phyloP scores from a whole-genome alignment of 2,797 vertebrate genomes.

The Huso huso region DNA sequence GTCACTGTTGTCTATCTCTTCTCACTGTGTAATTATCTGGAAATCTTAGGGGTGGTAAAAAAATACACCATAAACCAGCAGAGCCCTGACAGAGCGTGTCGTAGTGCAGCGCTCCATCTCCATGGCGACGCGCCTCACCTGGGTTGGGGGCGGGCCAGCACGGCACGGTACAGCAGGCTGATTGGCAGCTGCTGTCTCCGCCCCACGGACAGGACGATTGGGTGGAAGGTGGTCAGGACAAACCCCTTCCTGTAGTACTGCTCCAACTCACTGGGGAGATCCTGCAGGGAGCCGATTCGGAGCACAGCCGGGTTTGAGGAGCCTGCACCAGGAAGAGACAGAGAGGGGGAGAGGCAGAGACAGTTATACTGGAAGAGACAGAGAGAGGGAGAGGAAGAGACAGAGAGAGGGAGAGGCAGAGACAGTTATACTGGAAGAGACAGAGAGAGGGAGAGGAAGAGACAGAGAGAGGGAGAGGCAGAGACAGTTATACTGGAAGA shows the following conservation, averaged over 20 bases:
- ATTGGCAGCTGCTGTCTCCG: conserved; percentile 69
- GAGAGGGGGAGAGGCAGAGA: neutral
- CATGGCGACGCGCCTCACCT: conserved; percentile 52
- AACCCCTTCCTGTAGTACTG: conserved; percentile 86
- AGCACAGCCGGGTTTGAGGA: conserved; percentile 71
- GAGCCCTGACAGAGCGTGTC: too few relatives aligned
- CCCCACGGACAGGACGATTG: conserved; percentile 77
- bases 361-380: neutral
- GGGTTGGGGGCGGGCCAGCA: conserved; percentile 68
- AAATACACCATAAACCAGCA: too few relatives aligned
- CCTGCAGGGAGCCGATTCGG: conserved; percentile 77
- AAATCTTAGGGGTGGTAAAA: too few relatives aligned
- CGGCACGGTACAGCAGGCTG: conserved; percentile 81
- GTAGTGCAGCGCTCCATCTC: too few relatives aligned
- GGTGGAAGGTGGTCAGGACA: conserved; percentile 75
- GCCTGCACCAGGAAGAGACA: conserved; percentile 53
- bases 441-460: neutral
- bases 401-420: neutral
- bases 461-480: neutral
- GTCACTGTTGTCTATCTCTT: too few relatives aligned
- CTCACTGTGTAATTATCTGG: too few relatives aligned
- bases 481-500: too few relatives aligned
- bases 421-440: neutral
- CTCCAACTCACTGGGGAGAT: conserved; percentile 74
- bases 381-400: neutral